Evolutionary conservation across 2,888 invertebrate genomes (phyloP), one percentile per base, ranked within the genome.

Genomic region (Malthinus flaveolus): DNA sequence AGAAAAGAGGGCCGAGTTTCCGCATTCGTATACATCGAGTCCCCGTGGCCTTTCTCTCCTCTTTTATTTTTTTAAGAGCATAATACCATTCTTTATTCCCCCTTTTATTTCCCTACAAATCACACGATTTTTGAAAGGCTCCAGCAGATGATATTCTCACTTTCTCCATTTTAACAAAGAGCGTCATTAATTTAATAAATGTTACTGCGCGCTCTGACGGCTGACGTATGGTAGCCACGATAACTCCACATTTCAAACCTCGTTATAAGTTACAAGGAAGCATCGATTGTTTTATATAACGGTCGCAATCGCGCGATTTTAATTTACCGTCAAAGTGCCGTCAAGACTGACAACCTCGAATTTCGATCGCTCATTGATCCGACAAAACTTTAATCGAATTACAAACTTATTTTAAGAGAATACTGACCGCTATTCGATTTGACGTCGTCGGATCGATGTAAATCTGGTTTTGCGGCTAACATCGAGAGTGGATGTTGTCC

Each of bases 401-500:
- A 42, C 39, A 42, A 15, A 9, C 13, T 13, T 37, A 13, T 13
- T 37, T 37, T 42, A 42, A 10, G 9, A 23, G 33, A 11, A 23
- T 23, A 80, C 85, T 84, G 78, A 89, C 90, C 90, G 80, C 89
- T 89, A 69, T 84, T 84, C 66, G 89, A 86, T 78, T 90, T 90
- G 66, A 88, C 86, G 72, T 90, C 90, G 62, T 87, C 87, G 45
- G 88, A 84, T 70, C 90, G 82, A 79, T 90, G 90, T 48, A 90
- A 83, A 70, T 91, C 91, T 46, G 90, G 89, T 69, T 91, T 91
- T 71, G 87, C 84, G 63, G 88, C 87, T 65, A 91, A 81, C 80
- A 91, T 90, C 67, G 89, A 87, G 33, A 91, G 83, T 32, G 90
- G 89, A 77, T 90, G 90, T 67, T 88, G 86, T 9, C 87, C 85